These are phyloP conservation scores for Ceratitis capitata DNA, from an alignment of 1,140 invertebrate genomes.

Conservation along the genomic window DNA sequence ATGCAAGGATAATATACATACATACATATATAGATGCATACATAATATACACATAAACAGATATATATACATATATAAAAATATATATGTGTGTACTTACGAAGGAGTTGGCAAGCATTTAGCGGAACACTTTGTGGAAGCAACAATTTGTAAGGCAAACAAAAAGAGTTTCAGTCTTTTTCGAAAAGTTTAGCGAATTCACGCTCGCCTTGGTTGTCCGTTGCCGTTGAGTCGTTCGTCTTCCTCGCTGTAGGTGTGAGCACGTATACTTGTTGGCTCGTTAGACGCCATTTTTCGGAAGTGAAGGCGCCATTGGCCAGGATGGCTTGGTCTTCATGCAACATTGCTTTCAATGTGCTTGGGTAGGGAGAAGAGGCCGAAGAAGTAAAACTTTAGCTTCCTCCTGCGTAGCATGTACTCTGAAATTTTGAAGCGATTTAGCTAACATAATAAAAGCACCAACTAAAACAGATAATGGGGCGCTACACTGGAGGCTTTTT, in stretches of 20 bases:
- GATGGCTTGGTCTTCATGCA: neutral
- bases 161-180: too few species aligned
- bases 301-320: neutral
- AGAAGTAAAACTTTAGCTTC: neutral
- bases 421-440: conserved; percentile 27
- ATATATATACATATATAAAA: neutral
- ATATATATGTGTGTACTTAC: neutral
- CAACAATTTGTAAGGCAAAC: conserved; percentile 41
- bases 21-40: neutral
- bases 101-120: neutral
- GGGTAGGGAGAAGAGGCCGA: neutral
- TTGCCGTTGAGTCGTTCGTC: neutral
- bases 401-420: neutral
- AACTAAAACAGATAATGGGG: neutral
- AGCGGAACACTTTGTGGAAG: conserved; percentile 37
- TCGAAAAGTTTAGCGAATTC: conserved; percentile 15
- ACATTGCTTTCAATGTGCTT: neutral
- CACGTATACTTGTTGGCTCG: neutral
- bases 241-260: neutral
- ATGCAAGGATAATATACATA: neutral
- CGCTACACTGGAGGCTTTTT: too few species aligned
- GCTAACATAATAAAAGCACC: neutral
- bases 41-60: neutral
- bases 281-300: neutral
- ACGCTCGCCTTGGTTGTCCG: neutral